A percentile compares a stretch with the other conserved stretches of the same genome.
Conservation (phyloP, 2,113 vertebrate genomes). For the Mesoclemmys tuberculata region DNA sequence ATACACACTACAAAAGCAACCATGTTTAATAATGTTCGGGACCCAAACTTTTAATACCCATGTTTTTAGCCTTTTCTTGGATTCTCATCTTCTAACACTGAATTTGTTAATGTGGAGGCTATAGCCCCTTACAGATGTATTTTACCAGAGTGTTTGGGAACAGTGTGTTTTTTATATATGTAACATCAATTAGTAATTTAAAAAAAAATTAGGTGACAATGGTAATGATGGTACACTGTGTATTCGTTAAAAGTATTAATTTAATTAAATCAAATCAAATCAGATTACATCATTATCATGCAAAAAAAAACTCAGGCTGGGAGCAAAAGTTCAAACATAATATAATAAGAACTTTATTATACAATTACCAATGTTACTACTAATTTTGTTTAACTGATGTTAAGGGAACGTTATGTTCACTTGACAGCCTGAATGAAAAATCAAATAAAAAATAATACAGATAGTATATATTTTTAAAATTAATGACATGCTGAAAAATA, state of each 20-base stretch:
- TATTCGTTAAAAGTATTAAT: neutral
- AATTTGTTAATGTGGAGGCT: too few species aligned
- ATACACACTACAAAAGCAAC: neutral
- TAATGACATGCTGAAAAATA: constrained; percentile 26
- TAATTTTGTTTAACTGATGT: neutral
- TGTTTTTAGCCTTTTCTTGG: neutral
- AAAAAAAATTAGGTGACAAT: neutral
- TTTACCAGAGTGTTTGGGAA: too few species aligned
- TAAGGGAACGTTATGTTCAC: neutral
- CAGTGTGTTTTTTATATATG: neutral
- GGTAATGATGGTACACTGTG: neutral
- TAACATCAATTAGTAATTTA: neutral
- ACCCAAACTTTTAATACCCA: neutral
- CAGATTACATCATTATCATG: neutral
- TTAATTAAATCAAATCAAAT: neutral
- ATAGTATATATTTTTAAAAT: neutral
- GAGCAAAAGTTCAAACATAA: neutral
- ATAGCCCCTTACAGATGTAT: too few species aligned
- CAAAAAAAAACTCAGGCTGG: neutral
- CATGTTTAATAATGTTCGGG: neutral
- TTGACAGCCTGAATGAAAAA: neutral
- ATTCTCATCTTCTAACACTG: too few species aligned
- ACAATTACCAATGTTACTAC: neutral
- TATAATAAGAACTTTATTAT: neutral
- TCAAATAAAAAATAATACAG: neutral